Evolutionary conservation across 2,113 vertebrate species (phyloP), one percentile per base, ranked within the genome.

Genomic region (Strix uralensis): DNA sequence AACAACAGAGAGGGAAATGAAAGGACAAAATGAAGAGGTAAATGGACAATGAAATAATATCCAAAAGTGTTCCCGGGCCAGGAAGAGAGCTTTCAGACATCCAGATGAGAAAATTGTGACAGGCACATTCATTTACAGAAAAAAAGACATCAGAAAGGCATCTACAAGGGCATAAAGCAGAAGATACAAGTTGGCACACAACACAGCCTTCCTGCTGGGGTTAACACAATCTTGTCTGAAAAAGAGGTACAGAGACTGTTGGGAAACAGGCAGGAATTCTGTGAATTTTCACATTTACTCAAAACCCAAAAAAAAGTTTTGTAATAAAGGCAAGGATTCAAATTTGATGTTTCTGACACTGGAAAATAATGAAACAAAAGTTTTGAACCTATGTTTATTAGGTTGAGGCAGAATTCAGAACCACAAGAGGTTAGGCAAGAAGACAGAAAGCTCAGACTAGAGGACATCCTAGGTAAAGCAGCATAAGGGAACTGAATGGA

Each of bases 21-120:
- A 94, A 92, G 62, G 62, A 96, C 27, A 83, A 83, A 93, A 92
- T 77, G 86, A 90, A 86, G 71, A 86, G 14, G 32, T 81, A 94
- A 94, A 86, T 47, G 47, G 67, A 81, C 42, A 83, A 59, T 25
- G 36, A 86, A 90, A 66, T 72, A 62, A 85, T 27, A 88, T 32
- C 29, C 30, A 34, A 59, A 92, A 89, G 38, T 6, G 2, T 8
- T 86, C 38, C 46, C 11, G 14, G 0, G 20, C 17, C 71, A 88
- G 42, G 65, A 88, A 73, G 29, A 84, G 44, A 61, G 49, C 23
- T 92, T 96, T 87, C 90, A 96, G 82, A 86, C 36, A 90, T 34
- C 40, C 23, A 74, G 29, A 92, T 86, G 22, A 94, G 47, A 90
- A 90, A 93, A 90, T 2, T 82, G 62, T 82, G 88, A 93, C n/a